A percentile compares a stretch with the other conserved stretches of the same genome.
phyloP scores from a whole-genome alignment of 64 coral and sea anemone genomes.

The Actinia equina region DNA sequence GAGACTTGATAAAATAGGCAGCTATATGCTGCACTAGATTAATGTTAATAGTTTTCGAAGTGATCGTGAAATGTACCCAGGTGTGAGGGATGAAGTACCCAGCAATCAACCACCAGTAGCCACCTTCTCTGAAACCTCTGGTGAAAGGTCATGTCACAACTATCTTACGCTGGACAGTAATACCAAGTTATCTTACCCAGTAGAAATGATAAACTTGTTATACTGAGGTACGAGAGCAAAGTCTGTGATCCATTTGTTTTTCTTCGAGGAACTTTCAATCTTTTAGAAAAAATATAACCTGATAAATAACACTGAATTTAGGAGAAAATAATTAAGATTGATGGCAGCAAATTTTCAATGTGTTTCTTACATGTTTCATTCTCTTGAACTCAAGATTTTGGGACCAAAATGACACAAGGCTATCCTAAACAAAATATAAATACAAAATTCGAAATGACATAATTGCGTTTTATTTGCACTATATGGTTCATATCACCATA shows the following conservation, averaged over 20 bases:
- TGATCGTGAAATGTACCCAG: too few relatives aligned
- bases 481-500: too few relatives aligned
- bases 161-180: background rate
- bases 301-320: background rate
- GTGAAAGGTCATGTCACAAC: background rate
- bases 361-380: slow-evolving; percentile 86
- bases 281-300: background rate
- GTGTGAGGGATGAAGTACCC: too few relatives aligned
- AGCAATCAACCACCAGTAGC: too few relatives aligned
- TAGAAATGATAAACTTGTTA: slow-evolving; percentile 99
- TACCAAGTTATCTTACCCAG: slow-evolving; percentile 61
- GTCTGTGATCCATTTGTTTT: slow-evolving; percentile 99
- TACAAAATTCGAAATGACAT: background rate
- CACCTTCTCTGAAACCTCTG: too few relatives aligned
- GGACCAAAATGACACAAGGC: slow-evolving; percentile 97
- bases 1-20: too few relatives aligned
- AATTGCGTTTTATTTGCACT: background rate
- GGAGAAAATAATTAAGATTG: background rate
- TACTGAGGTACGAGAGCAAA: slow-evolving; percentile 94
- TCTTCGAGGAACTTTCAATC: slow-evolving; percentile 94
- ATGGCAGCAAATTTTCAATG: too few relatives aligned
- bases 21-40: too few relatives aligned
- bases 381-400: slow-evolving; percentile 96
- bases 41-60: too few relatives aligned
- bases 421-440: slow-evolving; percentile 53